Evolutionary conservation across 2,797 vertebrate species (phyloP).

Genomic region (Ctenosaura bakeri): DNA sequence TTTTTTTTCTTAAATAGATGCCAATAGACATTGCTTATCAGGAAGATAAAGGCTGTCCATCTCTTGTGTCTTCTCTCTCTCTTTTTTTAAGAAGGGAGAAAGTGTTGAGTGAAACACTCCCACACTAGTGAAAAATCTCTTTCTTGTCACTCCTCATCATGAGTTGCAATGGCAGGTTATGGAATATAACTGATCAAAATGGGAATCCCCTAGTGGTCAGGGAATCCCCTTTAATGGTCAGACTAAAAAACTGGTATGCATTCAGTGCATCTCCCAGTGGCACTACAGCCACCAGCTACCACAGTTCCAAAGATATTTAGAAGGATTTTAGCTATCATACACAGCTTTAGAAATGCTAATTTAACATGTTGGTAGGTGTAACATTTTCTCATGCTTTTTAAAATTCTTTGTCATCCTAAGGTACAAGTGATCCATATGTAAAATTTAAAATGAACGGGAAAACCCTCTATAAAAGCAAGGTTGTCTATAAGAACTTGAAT

Average conservation of each 20-base stretch:
- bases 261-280: no score
- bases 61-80: neutral
- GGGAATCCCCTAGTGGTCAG: no score
- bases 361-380: neutral
- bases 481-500: slow-evolving; percentile 93
- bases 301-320: neutral
- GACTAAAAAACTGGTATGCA: no score
- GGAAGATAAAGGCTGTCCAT: slow-evolving; percentile 26
- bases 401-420: slow-evolving; percentile 74
- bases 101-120: slow-evolving; percentile 8
- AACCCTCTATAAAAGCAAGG: slow-evolving; percentile 96
- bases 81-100: slow-evolving; percentile 9
- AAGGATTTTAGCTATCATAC: neutral
- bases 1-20: slow-evolving; percentile 14
- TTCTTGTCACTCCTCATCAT: neutral
- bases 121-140: no score
- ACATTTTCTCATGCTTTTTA: slow-evolving; percentile 7
- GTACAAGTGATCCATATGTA: slow-evolving; percentile 95
- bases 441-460: slow-evolving; percentile 97
- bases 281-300: no score
- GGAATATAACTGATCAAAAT: no score
- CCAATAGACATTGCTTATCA: neutral
- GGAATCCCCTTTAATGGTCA: no score
- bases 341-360: neutral
- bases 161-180: neutral